A percentile compares a stretch with the other conserved stretches of the same genome.
Evolutionary conservation across 1,140 invertebrate genomes (phyloP).

Genomic region (Copidosoma floridanum): DNA sequence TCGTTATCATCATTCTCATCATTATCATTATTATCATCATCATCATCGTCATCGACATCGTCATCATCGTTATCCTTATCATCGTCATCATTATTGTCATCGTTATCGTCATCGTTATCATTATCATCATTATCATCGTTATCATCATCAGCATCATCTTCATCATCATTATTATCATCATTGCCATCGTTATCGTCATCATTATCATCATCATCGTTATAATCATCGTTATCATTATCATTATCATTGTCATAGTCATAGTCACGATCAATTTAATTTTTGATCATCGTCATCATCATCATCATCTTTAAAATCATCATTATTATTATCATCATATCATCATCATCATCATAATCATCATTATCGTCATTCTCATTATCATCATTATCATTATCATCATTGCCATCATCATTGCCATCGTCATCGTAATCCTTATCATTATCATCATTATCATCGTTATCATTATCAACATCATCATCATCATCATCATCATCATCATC

Average conservation of each 20-base stretch:
- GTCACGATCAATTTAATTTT: not conserved
- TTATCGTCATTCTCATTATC: not conserved
- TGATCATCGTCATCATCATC: not conserved
- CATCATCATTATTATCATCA: not conserved
- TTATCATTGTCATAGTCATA: not conserved
- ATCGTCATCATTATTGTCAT: not conserved
- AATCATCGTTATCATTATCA: not conserved
- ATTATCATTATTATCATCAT: not conserved
- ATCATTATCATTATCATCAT: no score
- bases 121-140: no score
- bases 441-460: not conserved
- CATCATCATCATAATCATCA: no score
- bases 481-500: not conserved
- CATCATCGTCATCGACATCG: not conserved
- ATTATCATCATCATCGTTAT: no score
- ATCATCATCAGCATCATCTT: no score
- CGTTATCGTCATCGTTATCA: not conserved
- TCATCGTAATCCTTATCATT: not conserved
- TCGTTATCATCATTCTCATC: no score
- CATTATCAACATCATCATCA: no score
- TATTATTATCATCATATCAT: not conserved
- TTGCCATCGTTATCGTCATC: not conserved
- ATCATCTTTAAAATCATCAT: not conserved
- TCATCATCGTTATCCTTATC: no score
- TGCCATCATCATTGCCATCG: not conserved